Evolutionary conservation across 2,888 invertebrate species (phyloP), one percentile per base, ranked within the genome.

Genomic region (Tupiocoris notatus): DNA sequence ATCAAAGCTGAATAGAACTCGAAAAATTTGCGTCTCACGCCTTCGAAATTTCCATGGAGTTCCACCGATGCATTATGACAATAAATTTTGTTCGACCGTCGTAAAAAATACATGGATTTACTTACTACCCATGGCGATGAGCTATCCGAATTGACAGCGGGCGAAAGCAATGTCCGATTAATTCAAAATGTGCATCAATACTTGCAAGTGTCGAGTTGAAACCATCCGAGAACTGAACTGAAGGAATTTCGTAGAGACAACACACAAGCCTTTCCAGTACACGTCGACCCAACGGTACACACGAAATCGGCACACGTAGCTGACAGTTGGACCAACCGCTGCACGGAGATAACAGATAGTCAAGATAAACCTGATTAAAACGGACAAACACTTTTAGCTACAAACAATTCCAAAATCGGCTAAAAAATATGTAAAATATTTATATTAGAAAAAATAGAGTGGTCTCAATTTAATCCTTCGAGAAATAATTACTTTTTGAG

Each of bases 231-330:
- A 65, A 75, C 64, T 25, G 64, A 61, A 75, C 65, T 75, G 75
- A 9, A 57, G 57, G 76, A 76, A 71, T 57, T 76, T 39, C 57
- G 56, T 39, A 56, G 58, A 23, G 71, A 70, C 70, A 75, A 68
- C 76, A 77, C 63, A 65, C 63, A 65, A 54, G 73, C 20, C 57
- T 73, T 75, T 77, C 78, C 79, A 75, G 78, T 79, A 79, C 80
- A 80, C 80, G 80, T 80, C 77, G 80, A 65, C 64, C 77, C 79
- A 79, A 79, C 80, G 76, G 79, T 77, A 77, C 75, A 78, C 77
- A 67, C 57, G 65, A 77, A 77, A 76, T 76, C 77, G 77, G 79
- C 79, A 79, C 79, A 80, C 79, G 80, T 80, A 79, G 78, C 77
- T 78, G 78, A 70, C 79, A 79, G 75, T 66, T 56, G 39, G 75